Percentiles rank a stretch among this genome's conserved stretches.
Conservation (phyloP, 2,888 invertebrate species). For the Ditula angustiorana region DNA sequence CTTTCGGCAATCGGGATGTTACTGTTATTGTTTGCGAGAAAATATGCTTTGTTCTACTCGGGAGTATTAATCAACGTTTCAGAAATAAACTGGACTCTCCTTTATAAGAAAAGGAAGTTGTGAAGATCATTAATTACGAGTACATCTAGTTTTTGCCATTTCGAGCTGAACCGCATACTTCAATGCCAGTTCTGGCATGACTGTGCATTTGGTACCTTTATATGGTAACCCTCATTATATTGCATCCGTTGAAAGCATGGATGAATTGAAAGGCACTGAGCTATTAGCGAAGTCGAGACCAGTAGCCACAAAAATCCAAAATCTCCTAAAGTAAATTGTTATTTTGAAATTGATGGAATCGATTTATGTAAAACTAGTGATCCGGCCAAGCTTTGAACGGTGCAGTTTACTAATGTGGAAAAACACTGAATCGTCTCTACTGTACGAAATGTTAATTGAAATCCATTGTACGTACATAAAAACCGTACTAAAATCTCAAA, state of each 20-base stretch:
- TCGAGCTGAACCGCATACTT: conserved; percentile 17
- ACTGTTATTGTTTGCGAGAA: conserved; percentile 6
- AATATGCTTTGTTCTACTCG: conserved; percentile 25
- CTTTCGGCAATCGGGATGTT: background rate
- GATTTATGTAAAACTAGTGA: too few species aligned
- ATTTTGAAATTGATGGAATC: too few species aligned
- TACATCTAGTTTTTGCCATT: conserved; percentile 29
- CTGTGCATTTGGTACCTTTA: conserved; percentile 2
- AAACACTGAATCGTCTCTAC: too few species aligned
- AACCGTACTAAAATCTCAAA: too few species aligned
- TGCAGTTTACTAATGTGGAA: too few species aligned
- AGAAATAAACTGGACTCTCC: conserved; percentile 37
- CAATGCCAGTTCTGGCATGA: conserved; percentile 14
- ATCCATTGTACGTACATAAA: too few species aligned
- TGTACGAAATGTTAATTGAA: too few species aligned
- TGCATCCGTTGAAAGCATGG: background rate
- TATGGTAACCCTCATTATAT: conserved; percentile 17
- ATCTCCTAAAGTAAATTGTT: too few species aligned
- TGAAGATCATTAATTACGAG: conserved; percentile 20
- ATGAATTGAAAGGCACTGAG: background rate
- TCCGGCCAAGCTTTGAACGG: too few species aligned
- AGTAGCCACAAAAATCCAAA: too few species aligned
- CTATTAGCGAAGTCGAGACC: too few species aligned
- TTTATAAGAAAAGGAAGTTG: conserved; percentile 32
- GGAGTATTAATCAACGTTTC: conserved; percentile 23